These are phyloP conservation scores for Acrocephalus kingi DNA, from an alignment of 2,113 vertebrate genomes.

Conservation along the genomic window DNA sequence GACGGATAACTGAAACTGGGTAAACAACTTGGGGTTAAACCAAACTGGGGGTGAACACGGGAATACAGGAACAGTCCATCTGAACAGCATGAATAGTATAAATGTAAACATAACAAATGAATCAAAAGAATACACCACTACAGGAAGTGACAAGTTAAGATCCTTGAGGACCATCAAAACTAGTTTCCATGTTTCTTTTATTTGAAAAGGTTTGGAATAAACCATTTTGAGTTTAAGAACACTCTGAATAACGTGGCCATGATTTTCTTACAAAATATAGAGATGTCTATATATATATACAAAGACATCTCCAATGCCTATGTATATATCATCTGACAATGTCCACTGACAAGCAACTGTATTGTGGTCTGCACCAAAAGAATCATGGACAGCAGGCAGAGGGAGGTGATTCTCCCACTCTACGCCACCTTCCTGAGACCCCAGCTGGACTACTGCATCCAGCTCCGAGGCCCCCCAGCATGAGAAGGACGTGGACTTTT, in stretches of 20 bases:
- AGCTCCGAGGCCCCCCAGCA: too few species aligned
- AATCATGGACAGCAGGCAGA: not conserved
- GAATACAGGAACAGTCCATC: too few species aligned
- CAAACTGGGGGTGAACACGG: too few species aligned
- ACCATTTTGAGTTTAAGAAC: not conserved
- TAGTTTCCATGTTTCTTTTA: not conserved
- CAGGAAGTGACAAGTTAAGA: not conserved
- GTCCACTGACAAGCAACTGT: not conserved
- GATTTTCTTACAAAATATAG: not conserved
- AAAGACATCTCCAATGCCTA: not conserved
- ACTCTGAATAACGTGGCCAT: not conserved
- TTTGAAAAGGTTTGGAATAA: not conserved
- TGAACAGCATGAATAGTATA: too few species aligned
- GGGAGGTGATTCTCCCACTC: not conserved
- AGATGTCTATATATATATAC: not conserved
- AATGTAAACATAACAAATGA: too few species aligned
- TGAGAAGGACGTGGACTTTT: rapidly evolving
- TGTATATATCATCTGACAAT: not conserved
- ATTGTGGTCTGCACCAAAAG: not conserved
- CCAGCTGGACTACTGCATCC: not conserved
- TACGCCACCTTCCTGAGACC: not conserved
- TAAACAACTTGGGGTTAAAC: too few species aligned
- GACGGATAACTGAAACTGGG: too few species aligned
- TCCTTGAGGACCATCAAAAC: not conserved
- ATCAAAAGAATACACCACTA: too few species aligned